phyloP scores from a whole-genome alignment of 2,113 vertebrate species.

The Zapornia atra region DNA sequence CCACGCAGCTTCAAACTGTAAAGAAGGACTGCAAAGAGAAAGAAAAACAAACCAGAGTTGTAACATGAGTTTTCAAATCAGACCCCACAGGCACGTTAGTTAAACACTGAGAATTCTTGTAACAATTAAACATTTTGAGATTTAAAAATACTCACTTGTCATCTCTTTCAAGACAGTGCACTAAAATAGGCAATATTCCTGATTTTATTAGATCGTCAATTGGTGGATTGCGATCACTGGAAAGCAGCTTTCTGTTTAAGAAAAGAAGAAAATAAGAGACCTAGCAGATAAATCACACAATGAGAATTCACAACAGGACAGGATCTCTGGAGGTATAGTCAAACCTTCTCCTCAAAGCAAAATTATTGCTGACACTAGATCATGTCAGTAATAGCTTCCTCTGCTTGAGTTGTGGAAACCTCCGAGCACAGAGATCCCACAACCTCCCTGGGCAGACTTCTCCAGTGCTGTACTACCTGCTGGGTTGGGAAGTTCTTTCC shows the following conservation, averaged over 20 bases:
- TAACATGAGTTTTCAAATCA: background rate
- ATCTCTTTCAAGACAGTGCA: conserved; percentile 98
- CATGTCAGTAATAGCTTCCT: background rate
- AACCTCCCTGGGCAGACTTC: background rate
- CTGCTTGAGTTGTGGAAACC: background rate
- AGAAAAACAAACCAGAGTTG: background rate
- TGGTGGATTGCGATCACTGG: conserved; percentile 98
- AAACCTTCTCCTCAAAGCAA: fast-evolving
- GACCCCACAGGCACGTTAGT: background rate
- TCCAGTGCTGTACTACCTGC: background rate
- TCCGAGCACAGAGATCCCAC: background rate
- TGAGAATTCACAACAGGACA: background rate
- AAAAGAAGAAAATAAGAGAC: background rate
- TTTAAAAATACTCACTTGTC: conserved; percentile 89
- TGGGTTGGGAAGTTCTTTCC: background rate
- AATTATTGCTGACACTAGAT: background rate
- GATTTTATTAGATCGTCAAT: conserved; percentile 99
- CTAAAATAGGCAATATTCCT: conserved; percentile 98
- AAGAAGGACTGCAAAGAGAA: conserved; percentile 85
- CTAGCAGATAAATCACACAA: background rate
- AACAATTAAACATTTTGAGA: background rate
- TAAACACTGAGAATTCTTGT: background rate
- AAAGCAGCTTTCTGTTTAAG: conserved; percentile 90
- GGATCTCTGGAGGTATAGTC: background rate
- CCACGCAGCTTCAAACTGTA: conserved; percentile 99